These are phyloP conservation scores for Riparia riparia DNA, from an alignment of 2,113 vertebrate genomes.

Conservation along the genomic window DNA sequence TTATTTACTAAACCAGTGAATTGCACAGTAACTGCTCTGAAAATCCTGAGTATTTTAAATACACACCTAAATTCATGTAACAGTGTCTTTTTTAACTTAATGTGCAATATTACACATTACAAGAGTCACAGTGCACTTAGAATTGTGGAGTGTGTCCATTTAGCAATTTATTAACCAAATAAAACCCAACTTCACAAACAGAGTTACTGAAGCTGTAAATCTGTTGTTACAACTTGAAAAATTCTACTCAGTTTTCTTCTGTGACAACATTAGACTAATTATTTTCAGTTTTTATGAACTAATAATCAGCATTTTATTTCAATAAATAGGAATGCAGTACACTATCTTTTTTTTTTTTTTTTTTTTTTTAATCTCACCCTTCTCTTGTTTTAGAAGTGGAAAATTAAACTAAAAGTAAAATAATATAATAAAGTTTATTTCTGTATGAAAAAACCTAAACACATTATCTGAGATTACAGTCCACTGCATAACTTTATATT, in stretches of 20 bases:
- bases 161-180: background rate
- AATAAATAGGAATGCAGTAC: background rate
- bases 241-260: background rate
- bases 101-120: background rate
- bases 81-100: background rate
- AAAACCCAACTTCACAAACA: background rate
- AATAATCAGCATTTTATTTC: background rate
- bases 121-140: background rate
- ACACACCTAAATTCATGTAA: background rate
- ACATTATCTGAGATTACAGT: fast-evolving
- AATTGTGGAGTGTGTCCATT: background rate
- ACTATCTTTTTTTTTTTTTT: background rate
- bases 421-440: background rate
- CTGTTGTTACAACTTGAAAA: background rate
- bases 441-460: background rate
- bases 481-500: background rate
- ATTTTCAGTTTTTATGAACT: background rate
- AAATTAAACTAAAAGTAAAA: background rate
- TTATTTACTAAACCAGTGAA: background rate
- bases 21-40: background rate
- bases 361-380: background rate
- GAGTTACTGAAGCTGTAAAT: background rate
- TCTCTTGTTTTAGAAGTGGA: background rate
- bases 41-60: background rate
- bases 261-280: background rate